Base-by-base conservation (phyloP, 2,113 vertebrate genomes). In the Salvelinus fontinalis region DNA sequence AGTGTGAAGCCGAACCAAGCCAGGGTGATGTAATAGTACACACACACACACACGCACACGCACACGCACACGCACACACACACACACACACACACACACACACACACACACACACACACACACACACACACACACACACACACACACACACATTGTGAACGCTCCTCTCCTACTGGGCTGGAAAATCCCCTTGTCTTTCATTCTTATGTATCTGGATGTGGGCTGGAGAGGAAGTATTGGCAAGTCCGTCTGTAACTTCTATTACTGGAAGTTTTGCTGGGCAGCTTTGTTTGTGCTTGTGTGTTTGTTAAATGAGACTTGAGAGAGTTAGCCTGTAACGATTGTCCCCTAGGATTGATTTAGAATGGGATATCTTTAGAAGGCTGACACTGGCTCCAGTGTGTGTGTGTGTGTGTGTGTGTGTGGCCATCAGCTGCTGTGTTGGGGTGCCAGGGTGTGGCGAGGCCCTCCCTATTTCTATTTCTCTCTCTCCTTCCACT, bases 341-440 rank as follows among this genome's bases (percentile, higher is more conserved):
- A 62, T 6, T 22, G n/a, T 62, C 7, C n/a, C n/a, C 18, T n/a
- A 9, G 59, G n/a, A 22, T 62, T 24, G 59, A 62, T 62, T 27
- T 67, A 29, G 7, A 29, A n/a, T 66, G 64, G 64, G 64, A 66
- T 66, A 66, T 66, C 65, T 67, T 67, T 67, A 67, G 65, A 27
- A 13, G 16, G 65, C 65, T 67, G 65, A 29, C 65, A 29, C 24
- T 11, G 11, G 65, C 65, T 29, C 26, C 13, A 4, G 0, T 0
- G 5, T 67, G 24, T 14, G 20, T 59, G 70, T 71, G 49, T 71
- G 70, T 57, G 70, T 57, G 22, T 29, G 70, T 26, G 22, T 54
- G 49, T 57, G 70, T 54, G 62, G 60, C 39, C 75, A 69, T 76
- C 79, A 80, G 79, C 74, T 76, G 70, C 74, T 72, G 78, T 71